Evolutionary conservation across 2,797 vertebrate species (phyloP), one percentile per base, ranked within the genome.

Genomic region (Trematomus bernacchii): DNA sequence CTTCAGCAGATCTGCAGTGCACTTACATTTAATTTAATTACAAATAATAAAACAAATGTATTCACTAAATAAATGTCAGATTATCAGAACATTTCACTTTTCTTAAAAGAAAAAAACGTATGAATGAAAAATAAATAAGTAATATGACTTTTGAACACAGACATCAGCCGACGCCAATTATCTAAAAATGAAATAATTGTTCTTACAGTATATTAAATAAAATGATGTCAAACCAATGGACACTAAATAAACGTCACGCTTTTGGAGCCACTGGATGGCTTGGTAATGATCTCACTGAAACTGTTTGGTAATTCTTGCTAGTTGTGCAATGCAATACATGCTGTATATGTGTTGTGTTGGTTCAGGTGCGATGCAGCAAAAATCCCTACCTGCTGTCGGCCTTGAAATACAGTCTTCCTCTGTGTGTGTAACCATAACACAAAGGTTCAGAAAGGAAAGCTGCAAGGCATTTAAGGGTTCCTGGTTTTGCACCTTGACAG

Each of bases 371-470:
- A 19, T 48, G 10, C 43, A 37, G 21, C 3, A 60, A 10, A 19
- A 27, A 27, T 62, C n/a, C 4, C 43, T 48, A 16, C 18, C 11
- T 59, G 15, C 23, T 6, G 7, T 57, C 19, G n/a, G 33, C 21
- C 14, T 44, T 47, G 52, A 16, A 59, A 51, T 53, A 27, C n/a
- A 33, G 10, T 69, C 4, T 58, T 52, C 52, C 3, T 18, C 2
- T 1, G 0, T 55, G 15, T 51, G 10, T 70, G 44, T 44, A 52
- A 64, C 23, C 42, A 51, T 10, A 47, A 16, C 5, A 21, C 10
- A 66, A 27, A 52, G 21, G 51, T 67, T 71, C 43, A 75, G 66
- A 23, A 7, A 52, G n/a, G 50, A 21, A 40, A 48, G 30, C 23
- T 50, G 14, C 27, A 19, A 51, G 46, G 51, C n/a, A 58, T 67